Percentiles rank a stretch among this genome's conserved stretches.
These are phyloP conservation scores for Burhinus bistriatus DNA, from an alignment of 2,113 vertebrate species.

Conservation along the genomic window DNA sequence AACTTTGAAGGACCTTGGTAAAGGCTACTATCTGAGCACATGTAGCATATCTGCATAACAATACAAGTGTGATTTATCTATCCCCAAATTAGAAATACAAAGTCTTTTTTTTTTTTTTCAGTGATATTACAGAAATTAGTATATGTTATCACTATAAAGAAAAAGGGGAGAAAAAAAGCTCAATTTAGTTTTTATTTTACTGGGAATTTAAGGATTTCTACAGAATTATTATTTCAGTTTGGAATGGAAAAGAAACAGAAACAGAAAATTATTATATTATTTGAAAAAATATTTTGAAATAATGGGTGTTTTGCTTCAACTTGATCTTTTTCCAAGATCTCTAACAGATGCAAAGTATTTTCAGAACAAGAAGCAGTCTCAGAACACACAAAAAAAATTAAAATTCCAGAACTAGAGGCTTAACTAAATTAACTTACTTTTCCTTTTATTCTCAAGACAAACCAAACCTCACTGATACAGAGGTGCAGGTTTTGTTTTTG, in stretches of 20 bases:
- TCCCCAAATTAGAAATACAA: background rate
- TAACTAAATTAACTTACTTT: background rate
- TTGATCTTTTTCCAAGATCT: background rate
- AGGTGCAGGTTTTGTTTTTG: background rate
- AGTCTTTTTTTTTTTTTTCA: background rate
- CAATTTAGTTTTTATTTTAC: background rate
- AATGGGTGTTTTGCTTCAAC: background rate
- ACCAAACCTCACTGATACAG: background rate
- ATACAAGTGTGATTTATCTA: background rate
- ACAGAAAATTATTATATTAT: background rate
- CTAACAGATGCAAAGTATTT: background rate
- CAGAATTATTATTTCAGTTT: background rate
- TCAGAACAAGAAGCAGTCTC: background rate
- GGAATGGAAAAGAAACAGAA: background rate
- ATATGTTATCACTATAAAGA: background rate
- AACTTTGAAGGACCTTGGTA: conserved; percentile 33
- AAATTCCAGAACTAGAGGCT: background rate
- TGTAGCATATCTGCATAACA: background rate
- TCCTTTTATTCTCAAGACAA: background rate
- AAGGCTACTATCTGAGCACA: conserved; percentile 18
- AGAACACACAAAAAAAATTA: background rate
- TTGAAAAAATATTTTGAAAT: background rate
- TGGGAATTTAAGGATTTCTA: background rate
- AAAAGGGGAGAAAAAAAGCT: background rate
- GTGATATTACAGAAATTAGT: background rate